Evolutionary conservation across 2,113 vertebrate genomes (phyloP).

Genomic region (Aythya baeri): DNA sequence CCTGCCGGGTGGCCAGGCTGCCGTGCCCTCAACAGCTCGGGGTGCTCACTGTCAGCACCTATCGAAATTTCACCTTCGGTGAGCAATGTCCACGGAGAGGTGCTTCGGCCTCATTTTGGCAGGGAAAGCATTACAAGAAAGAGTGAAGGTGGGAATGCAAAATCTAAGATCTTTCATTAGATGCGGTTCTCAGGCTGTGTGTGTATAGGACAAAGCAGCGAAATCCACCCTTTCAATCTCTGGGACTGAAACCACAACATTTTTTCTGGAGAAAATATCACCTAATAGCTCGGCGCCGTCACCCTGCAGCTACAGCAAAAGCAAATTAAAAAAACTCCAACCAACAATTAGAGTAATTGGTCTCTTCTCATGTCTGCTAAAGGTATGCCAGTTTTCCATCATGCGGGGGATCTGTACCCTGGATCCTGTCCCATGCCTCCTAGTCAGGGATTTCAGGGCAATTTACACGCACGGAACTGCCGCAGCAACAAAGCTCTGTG

Average conservation of each 20-base stretch:
- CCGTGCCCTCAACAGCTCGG: neutral
- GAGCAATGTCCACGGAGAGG: neutral
- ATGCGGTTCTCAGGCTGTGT: neutral
- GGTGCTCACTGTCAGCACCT: neutral
- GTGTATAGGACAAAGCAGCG: neutral
- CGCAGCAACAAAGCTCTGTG: slow-evolving; percentile 12
- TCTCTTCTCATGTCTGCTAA: slow-evolving; percentile 36
- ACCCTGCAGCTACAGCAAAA: slow-evolving; percentile 38
- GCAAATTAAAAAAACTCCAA: neutral
- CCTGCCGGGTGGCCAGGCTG: neutral
- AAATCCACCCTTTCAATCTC: neutral
- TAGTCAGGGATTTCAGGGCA: neutral
- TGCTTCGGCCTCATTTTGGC: neutral
- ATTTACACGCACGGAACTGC: neutral
- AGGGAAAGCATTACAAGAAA: neutral
- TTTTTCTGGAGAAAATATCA: slow-evolving; percentile 39
- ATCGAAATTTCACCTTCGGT: neutral
- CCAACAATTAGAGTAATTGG: slow-evolving; percentile 44
- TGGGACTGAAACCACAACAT: neutral
- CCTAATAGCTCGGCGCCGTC: slow-evolving; percentile 15
- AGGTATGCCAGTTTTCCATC: slow-evolving; percentile 13
- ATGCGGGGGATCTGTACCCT: neutral
- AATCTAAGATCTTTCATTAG: neutral
- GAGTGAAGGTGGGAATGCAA: neutral
- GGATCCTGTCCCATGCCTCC: slow-evolving; percentile 29